Evolutionary conservation across 2,113 vertebrate genomes (phyloP).

Genomic region (Amia ocellicauda): DNA sequence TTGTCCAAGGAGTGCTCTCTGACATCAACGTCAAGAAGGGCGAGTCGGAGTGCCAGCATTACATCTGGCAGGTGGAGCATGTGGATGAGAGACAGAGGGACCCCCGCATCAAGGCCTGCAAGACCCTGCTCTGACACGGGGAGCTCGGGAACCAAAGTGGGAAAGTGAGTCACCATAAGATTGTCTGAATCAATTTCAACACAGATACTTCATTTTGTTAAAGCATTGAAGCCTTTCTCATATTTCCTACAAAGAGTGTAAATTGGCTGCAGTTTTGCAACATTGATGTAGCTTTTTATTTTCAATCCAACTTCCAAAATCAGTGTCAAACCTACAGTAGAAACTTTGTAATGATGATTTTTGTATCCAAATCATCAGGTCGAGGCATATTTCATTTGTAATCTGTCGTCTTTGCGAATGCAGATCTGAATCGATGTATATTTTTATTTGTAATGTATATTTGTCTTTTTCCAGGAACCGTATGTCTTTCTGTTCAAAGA

Average conservation of each 20-base stretch:
- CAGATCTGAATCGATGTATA: too few species aligned
- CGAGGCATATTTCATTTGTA: too few species aligned
- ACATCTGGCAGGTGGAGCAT: constrained; percentile 92
- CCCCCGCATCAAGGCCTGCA: constrained; percentile 83
- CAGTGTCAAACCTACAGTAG: too few species aligned
- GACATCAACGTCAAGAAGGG: constrained; percentile 97
- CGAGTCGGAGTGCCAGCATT: constrained; percentile 93
- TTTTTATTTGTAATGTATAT: neutral
- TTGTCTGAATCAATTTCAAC: too few species aligned
- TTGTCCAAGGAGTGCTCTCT: constrained; percentile 89
- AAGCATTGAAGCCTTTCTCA: accelerated
- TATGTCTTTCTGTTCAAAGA: constrained; percentile 96
- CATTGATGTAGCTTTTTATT: too few species aligned
- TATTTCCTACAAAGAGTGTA: too few species aligned
- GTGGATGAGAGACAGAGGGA: constrained; percentile 90
- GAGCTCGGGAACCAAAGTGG: constrained; percentile 91
- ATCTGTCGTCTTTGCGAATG: too few species aligned
- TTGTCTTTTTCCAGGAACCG: constrained; percentile 72
- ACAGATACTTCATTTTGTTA: neutral
- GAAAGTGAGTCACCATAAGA: constrained; percentile 73
- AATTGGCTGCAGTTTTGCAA: too few species aligned
- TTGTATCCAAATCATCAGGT: too few species aligned
- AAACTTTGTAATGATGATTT: too few species aligned
- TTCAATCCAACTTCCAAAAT: too few species aligned
- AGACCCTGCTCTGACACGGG: constrained; percentile 86